Conservation (phyloP, 1,140 invertebrate species). For the Stratiolaelaps scimitus region DNA sequence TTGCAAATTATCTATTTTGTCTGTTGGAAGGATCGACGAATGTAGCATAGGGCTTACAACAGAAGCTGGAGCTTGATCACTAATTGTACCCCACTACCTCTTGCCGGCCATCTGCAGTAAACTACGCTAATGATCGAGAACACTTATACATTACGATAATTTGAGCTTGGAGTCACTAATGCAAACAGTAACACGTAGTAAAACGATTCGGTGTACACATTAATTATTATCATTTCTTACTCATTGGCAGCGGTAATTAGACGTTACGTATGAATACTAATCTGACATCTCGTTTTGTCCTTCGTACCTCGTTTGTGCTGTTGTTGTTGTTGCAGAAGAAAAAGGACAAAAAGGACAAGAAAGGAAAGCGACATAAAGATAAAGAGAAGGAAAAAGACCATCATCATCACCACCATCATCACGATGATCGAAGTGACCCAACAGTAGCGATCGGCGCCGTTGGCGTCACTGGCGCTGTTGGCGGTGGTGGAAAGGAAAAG, state of each 20-base stretch:
- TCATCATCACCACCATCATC: conserved; percentile 32
- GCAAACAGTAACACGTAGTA: conserved; percentile 32
- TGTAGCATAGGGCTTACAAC: too few relatives aligned
- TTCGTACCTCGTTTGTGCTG: too few relatives aligned
- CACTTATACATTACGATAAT: conserved; percentile 13
- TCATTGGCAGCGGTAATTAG: too few relatives aligned
- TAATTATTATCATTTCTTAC: too few relatives aligned
- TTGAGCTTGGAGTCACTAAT: conserved; percentile 27
- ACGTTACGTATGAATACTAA: too few relatives aligned
- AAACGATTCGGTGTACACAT: conserved; percentile 34
- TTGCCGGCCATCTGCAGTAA: too few relatives aligned
- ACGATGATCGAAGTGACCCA: conserved; percentile 26
- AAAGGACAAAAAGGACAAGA: conserved; percentile 42
- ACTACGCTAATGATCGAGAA: too few relatives aligned
- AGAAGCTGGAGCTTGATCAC: too few relatives aligned
- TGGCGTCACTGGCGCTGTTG: background rate
- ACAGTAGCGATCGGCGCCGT: background rate
- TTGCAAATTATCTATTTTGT: too few relatives aligned
- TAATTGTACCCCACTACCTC: too few relatives aligned
- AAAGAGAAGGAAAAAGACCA: conserved; percentile 40
- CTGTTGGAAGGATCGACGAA: too few relatives aligned
- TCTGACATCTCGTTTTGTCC: conserved; percentile 19
- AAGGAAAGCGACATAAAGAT: conserved; percentile 49
- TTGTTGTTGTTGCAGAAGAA: conserved; percentile 39
- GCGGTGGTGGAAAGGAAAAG: conserved; percentile 45